Evolutionary conservation across 64 coral and sea anemone species (phyloP).

Genomic region (Hydrozoanthus tunicans): DNA sequence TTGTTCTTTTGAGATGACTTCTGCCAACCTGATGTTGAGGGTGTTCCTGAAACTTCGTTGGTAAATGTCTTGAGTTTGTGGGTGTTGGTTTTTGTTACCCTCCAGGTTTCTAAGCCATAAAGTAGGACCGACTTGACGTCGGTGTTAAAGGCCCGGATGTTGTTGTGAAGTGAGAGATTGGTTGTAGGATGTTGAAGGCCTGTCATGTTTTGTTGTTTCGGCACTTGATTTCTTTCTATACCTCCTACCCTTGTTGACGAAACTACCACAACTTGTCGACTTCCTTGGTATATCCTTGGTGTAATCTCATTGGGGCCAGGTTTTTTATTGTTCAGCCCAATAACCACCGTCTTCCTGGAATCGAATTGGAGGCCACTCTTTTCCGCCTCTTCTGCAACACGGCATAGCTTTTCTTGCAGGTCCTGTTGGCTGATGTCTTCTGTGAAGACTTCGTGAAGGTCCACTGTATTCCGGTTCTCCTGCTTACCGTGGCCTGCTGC

Average conservation of each 20-base stretch:
- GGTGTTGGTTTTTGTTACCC: too few relatives aligned
- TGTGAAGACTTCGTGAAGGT: background rate
- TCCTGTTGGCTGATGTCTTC: constrained; percentile 22
- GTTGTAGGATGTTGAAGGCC: too few relatives aligned
- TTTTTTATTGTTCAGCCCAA: background rate
- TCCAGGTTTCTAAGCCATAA: too few relatives aligned
- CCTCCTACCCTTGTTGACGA: background rate
- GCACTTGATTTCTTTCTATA: constrained; percentile 4
- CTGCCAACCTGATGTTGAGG: too few relatives aligned
- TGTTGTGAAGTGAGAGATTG: too few relatives aligned
- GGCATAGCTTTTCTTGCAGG: background rate
- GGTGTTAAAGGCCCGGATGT: too few relatives aligned
- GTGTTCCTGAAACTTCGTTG: too few relatives aligned
- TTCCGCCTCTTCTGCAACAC: background rate
- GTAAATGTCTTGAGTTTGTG: too few relatives aligned
- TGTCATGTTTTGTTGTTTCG: background rate
- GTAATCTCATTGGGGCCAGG: background rate
- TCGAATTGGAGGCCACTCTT: constrained; percentile 23
- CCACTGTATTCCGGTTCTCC: background rate
- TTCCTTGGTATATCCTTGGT: background rate
- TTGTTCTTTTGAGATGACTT: too few relatives aligned
- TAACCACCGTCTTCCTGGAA: background rate
- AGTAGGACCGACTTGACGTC: too few relatives aligned
- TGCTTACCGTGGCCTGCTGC: constrained; percentile 13
- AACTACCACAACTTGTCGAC: background rate